Conservation (phyloP, 2,113 vertebrate genomes). For the Microcebus ravelobensis region DNA sequence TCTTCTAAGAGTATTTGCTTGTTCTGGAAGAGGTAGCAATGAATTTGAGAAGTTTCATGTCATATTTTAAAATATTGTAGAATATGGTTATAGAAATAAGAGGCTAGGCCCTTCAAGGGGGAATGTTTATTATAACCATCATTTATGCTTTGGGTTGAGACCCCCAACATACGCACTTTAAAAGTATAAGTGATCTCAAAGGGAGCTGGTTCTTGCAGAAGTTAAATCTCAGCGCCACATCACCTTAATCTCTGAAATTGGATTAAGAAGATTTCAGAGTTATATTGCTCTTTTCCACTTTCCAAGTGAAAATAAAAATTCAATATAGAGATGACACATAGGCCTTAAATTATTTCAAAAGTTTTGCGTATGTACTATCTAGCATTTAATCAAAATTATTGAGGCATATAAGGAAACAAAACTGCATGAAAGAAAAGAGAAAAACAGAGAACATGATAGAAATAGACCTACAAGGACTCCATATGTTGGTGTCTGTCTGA, state of each 20-base stretch:
- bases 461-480: not conserved
- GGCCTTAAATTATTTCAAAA: not conserved
- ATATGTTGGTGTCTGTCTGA: not conserved
- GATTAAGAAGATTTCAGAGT: not conserved
- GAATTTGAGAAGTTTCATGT: not conserved
- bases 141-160: not conserved
- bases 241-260: not conserved
- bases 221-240: not conserved
- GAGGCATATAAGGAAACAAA: not conserved
- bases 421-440: not conserved
- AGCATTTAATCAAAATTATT: not conserved
- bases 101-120: not conserved
- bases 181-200: not conserved
- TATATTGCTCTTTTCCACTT: not conserved
- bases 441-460: not conserved
- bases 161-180: not conserved
- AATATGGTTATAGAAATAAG: rapidly evolving
- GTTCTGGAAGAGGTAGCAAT: not conserved
- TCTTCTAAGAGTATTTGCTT: not conserved
- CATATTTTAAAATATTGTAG: not conserved
- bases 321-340: not conserved
- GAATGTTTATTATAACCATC: too few relatives aligned
- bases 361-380: not conserved
- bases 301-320: not conserved
- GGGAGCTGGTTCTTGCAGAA: not conserved